Conservation (phyloP, 2,797 vertebrate species). For the Ceryle rudis region DNA sequence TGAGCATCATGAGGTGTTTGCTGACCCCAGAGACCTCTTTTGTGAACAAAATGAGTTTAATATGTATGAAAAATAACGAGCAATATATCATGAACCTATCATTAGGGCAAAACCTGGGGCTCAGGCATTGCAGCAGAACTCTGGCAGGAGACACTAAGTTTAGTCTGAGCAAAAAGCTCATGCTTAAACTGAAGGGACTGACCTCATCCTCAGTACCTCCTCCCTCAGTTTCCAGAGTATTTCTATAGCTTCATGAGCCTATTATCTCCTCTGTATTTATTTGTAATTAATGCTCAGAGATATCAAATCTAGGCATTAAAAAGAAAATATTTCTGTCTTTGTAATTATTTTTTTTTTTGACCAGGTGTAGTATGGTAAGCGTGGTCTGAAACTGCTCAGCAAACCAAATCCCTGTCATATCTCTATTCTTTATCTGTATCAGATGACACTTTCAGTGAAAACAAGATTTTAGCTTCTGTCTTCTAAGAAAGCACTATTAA, state of each 20-base stretch:
- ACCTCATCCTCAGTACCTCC: neutral
- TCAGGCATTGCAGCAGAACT: neutral
- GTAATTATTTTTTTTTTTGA: neutral
- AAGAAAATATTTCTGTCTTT: neutral
- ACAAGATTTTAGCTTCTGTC: neutral
- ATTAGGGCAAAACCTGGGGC: neutral
- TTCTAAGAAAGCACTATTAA: neutral
- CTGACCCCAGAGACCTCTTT: constrained; percentile 23
- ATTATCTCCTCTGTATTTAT: neutral
- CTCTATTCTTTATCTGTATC: neutral
- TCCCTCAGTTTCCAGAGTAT: neutral
- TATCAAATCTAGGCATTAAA: neutral
- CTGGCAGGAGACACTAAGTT: neutral
- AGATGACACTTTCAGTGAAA: neutral
- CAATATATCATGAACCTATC: neutral
- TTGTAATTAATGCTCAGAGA: neutral
- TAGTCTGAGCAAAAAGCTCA: neutral
- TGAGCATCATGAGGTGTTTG: neutral
- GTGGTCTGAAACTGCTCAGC: neutral
- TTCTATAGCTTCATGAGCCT: neutral
- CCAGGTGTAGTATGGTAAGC: neutral
- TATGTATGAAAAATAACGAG: neutral
- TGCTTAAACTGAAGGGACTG: neutral
- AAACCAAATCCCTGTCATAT: neutral
- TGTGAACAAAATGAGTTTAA: neutral